Conservation (phyloP, 2,797 vertebrate genomes). For the Acanthis flammea region DNA sequence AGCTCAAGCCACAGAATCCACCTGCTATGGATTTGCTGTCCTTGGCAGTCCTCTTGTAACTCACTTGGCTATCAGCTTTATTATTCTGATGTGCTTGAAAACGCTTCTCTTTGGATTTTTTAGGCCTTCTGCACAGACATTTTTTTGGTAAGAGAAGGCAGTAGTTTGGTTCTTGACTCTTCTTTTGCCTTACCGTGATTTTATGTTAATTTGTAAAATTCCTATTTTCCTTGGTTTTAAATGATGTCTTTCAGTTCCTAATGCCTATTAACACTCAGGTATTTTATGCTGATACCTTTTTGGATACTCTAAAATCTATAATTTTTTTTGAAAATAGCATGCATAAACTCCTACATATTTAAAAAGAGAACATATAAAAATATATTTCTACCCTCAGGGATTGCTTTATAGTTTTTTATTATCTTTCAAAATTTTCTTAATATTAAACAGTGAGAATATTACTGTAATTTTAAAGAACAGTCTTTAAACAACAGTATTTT, state of each 20-base stretch:
- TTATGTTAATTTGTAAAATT: not conserved
- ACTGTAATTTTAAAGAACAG: not conserved
- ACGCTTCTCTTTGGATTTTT: not conserved
- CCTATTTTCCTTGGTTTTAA: not conserved
- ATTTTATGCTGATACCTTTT: not conserved
- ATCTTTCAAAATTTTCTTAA: not conserved
- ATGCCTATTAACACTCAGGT: not conserved
- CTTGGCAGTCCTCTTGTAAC: not conserved
- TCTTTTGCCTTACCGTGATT: not conserved
- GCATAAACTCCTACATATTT: not conserved
- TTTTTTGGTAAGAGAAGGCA: not conserved
- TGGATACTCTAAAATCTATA: not conserved
- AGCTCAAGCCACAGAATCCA: not conserved
- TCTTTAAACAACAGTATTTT: not conserved
- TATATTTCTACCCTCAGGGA: not conserved
- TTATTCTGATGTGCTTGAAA: not conserved
- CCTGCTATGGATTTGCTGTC: not conserved
- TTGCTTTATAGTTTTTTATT: not conserved
- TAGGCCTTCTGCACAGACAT: not conserved
- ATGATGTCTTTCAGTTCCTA: not conserved
- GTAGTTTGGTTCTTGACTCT: not conserved
- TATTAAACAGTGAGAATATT: not conserved
- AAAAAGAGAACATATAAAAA: not conserved
- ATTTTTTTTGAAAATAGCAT: not conserved
- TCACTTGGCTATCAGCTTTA: not conserved